Evolutionary conservation across 2,113 vertebrate species (phyloP), one percentile per base, ranked within the genome.

Genomic region (Suncus etruscus): DNA sequence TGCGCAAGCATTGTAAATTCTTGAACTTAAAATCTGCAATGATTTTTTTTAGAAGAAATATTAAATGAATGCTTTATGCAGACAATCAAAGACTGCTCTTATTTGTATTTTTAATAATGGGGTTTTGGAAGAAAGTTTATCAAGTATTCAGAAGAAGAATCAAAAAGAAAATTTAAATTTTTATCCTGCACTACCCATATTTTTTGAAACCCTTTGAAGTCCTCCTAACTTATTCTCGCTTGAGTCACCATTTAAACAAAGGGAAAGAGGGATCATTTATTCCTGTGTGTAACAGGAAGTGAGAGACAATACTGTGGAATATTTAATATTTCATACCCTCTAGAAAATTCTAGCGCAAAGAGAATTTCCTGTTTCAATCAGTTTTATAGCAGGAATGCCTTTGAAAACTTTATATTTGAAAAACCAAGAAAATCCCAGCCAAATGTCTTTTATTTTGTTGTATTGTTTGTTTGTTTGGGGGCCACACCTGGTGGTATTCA

Each of bases 311-410:
- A 72, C 39, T n/a, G 10, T 73, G 27, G 50, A 78, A 88, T 86
- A 84, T 80, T 82, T 90, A 81, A 78, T 83, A 77, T 87, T 83
- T 92, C 90, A 83, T 89, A 63, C 86, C 63, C 31, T 86, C 91
- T 51, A 77, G 75, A 91, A 96, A 95, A 93, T 74, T 70, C 27
- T 84, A 66, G 27, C 32, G 87, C 81, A 77, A 58, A 74, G 69
- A 93, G 27, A 86, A 87, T 91, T 81, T 94, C 90, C 83, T 81
- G 50, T 94, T 91, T 94, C 93, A 91, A 93, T 95, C 77, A 86
- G 63, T 93, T 88, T 93, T 95, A 77, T 83, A 73, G 78, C 47
- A 72, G 47, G 65, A 88, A 78, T 86, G 66, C 31, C 70, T 94
- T 88, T 73, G 84, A 82, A 95, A 90, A 51, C 80, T 91, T 72